Evolutionary conservation across 2,113 vertebrate genomes (phyloP), one percentile per base, ranked within the genome.

Genomic region (Ammodytes dubius): DNA sequence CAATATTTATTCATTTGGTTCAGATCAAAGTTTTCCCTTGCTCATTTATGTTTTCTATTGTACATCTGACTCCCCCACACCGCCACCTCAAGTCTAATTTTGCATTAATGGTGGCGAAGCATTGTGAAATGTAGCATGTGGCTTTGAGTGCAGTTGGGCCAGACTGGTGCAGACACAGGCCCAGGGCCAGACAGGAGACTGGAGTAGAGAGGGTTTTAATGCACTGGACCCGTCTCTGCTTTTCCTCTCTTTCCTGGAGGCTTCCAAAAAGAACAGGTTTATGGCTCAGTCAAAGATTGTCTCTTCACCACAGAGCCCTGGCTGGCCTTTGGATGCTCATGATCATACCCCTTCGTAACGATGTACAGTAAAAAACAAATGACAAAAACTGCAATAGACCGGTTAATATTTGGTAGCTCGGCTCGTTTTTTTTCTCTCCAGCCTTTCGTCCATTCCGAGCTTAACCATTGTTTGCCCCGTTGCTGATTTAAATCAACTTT

Each of bases 141-240:
- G 83, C 87, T 90, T 52, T 87, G 83, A 91, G 90, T 88, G 87
- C 87, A 77, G 47, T 27, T 9, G 71, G 72, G 50, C 63, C 86
- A 84, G 85, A 76, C 77, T 54, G 83, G 52, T 66, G 81, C 77
- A 88, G 80, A 85, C 63, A 35, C 74, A 67, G 84, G 72, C 82
- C 77, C 70, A 80, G 64, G 75, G 79, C 80, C 83, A 83, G 72
- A 74, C 71, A 6, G 15, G 82, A 77, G 87, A 77, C 91, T 89
- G 86, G 76, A 91, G 86, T 81, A 89, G 89, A 78, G 79, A 27
- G 27, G 27, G 83, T 71, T 87, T 94, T 92, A 91, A 93, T 92
- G 85, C 65, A 10, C 60, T 60, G 73, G 83, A 87, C 82, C 79
- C 54, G 90, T 90, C 89, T 92, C 94, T 95, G 94, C 87, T 92